These are phyloP conservation scores for rat (Rattus norvegicus) DNA, from an alignment of 2,113 vertebrate species.

Conservation along the genomic window DNA sequence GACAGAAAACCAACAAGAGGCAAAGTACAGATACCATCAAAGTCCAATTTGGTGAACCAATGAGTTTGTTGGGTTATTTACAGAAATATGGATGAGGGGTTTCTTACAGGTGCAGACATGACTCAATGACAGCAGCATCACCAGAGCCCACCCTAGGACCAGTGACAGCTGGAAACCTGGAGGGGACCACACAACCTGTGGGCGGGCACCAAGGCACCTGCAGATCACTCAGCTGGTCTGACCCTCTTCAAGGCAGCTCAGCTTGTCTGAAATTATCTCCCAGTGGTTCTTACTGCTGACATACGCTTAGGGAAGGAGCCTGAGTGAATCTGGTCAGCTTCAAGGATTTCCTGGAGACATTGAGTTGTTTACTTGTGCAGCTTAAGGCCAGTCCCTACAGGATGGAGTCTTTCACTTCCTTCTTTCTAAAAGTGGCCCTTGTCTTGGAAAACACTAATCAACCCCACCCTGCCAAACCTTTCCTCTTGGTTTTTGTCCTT, in stretches of 20 bases:
- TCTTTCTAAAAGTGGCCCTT: neutral
- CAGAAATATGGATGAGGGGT: neutral
- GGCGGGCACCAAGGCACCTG: neutral
- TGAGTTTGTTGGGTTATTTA: neutral
- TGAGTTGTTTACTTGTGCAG: neutral
- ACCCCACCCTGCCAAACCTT: neutral
- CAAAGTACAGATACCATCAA: too few relatives aligned
- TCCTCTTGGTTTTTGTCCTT: neutral
- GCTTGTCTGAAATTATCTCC: neutral
- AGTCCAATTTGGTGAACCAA: neutral
- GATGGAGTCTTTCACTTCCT: neutral
- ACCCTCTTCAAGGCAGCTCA: neutral
- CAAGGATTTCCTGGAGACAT: neutral
- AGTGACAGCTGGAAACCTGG: neutral
- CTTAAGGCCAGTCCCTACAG: neutral
- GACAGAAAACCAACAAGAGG: neutral
- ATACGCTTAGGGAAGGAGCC: too few relatives aligned
- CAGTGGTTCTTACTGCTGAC: neutral
- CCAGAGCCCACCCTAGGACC: neutral
- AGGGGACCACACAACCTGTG: neutral
- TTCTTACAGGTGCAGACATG: neutral
- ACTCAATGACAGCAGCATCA: neutral
- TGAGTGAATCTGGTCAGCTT: neutral
- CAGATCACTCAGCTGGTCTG: neutral
- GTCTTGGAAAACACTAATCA: constrained; percentile 17